Conservation (phyloP, 2,113 vertebrate species). For the Strix aluco region DNA sequence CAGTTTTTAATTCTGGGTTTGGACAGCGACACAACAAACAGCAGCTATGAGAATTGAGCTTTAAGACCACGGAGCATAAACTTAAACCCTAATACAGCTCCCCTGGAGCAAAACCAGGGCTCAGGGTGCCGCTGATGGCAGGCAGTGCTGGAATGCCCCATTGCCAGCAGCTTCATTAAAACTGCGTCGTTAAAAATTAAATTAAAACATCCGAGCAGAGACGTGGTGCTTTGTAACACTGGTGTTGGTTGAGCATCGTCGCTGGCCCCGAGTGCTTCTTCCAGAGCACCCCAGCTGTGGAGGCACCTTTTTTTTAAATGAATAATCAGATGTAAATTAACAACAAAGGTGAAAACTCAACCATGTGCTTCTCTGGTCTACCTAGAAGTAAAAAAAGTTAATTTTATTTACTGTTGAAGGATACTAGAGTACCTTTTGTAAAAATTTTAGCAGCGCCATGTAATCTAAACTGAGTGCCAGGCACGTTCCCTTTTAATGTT, state of each 20-base stretch:
- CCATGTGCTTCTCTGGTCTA: not conserved
- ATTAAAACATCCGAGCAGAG: not conserved
- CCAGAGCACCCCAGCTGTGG: not conserved
- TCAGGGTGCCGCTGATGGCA: rapidly evolving
- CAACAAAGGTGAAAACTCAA: constrained; percentile 6
- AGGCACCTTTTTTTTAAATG: not conserved
- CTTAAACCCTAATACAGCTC: not conserved
- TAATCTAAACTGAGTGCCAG: not conserved
- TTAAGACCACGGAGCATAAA: not conserved
- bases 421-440: not conserved
- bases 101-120: not conserved
- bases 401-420: constrained; percentile 33
- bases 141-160: not conserved
- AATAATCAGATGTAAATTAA: constrained; percentile 1
- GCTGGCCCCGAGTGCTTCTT: not conserved
- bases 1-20: not conserved
- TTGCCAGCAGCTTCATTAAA: not conserved
- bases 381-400: constrained; percentile 11
- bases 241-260: not conserved
- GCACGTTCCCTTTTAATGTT: not conserved
- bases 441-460: not conserved
- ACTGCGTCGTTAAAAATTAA: not conserved
- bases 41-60: not conserved
- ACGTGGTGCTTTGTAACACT: rapidly evolving
- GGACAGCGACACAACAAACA: not conserved